A percentile compares a stretch with the other conserved stretches of the same genome.
phyloP scores from a whole-genome alignment of 2,888 invertebrate species.

The Taphrorychus bicolor region DNA sequence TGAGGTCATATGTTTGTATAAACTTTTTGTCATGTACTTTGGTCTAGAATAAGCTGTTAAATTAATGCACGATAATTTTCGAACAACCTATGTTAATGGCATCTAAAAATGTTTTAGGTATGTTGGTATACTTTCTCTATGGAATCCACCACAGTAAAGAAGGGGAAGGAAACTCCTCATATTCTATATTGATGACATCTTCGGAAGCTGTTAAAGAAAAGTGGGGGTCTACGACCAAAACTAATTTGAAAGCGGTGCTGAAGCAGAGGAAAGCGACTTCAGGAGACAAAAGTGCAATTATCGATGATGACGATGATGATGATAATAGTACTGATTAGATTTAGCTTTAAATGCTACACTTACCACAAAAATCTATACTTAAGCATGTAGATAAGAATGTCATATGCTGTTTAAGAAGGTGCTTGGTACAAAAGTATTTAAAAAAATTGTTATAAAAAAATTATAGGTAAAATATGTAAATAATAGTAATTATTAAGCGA shows the following conservation, averaged over 20 bases:
- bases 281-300: constrained; percentile 58
- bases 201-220: constrained; percentile 68
- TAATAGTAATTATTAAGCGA: too few relatives aligned
- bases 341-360: too few relatives aligned
- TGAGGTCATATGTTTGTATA: too few relatives aligned
- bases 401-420: too few relatives aligned
- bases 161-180: constrained; percentile 67
- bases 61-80: neutral
- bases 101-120: constrained; percentile 62
- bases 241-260: constrained; percentile 55
- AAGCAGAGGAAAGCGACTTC: constrained; percentile 55
- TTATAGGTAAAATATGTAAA: too few relatives aligned
- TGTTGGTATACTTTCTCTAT: constrained; percentile 83
- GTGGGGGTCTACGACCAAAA: constrained; percentile 66
- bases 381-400: too few relatives aligned
- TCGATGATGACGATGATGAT: constrained; percentile 56
- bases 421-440: too few relatives aligned
- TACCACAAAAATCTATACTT: too few relatives aligned
- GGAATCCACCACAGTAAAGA: constrained; percentile 87
- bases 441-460: too few relatives aligned
- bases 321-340: constrained; percentile 49
- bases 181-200: constrained; percentile 71
- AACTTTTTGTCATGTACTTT: too few relatives aligned
- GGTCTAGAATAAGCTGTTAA: too few relatives aligned
- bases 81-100: neutral